These are phyloP conservation scores for Tyrannus savana DNA, from an alignment of 2,113 vertebrate species.

Conservation along the genomic window DNA sequence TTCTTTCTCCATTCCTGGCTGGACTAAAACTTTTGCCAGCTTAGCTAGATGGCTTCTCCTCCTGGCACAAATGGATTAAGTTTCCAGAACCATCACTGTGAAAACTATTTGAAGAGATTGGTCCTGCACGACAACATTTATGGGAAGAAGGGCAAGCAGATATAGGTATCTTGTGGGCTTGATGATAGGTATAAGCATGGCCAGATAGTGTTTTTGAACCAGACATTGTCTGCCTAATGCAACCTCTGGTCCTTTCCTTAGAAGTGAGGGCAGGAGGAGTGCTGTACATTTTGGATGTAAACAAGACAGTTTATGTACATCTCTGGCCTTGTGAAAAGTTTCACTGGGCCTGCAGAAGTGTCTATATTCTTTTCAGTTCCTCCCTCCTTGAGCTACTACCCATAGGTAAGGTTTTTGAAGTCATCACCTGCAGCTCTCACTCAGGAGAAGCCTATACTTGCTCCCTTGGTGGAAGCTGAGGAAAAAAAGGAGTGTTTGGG, in stretches of 20 bases:
- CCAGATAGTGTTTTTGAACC: neutral
- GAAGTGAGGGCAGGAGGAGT: neutral
- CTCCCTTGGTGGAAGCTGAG: neutral
- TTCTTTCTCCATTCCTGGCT: neutral
- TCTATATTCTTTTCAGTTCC: neutral
- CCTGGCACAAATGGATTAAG: neutral
- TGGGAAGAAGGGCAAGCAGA: neutral
- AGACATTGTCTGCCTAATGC: neutral
- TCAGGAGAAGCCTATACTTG: neutral
- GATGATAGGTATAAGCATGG: neutral
- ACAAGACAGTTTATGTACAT: neutral
- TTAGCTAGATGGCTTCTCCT: neutral
- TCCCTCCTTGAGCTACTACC: neutral
- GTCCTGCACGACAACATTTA: neutral
- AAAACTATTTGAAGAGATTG: neutral
- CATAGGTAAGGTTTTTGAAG: neutral
- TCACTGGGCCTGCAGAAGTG: neutral
- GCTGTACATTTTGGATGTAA: neutral
- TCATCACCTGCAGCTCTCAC: neutral
- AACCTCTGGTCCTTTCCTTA: neutral
- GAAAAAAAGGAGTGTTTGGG: neutral
- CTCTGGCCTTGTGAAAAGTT: neutral
- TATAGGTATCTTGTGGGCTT: neutral
- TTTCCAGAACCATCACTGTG: neutral
- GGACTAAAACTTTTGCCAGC: neutral